Conservation (phyloP, 2,113 vertebrate species). For the Ophiodon elongatus region DNA sequence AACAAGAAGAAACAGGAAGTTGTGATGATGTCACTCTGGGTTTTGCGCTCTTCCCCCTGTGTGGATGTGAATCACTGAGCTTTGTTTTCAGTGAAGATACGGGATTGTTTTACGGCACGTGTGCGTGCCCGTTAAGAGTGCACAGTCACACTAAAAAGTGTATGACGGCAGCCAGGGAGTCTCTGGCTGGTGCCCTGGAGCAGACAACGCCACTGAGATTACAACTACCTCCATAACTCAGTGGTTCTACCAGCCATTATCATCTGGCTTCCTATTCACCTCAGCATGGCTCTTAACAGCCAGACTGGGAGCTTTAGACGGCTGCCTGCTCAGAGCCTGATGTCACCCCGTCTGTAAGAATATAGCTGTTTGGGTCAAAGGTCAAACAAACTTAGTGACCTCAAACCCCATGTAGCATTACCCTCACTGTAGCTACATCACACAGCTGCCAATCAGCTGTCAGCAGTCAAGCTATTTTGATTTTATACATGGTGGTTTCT, state of each 20-base stretch:
- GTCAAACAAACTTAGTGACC: slow-evolving; percentile 43
- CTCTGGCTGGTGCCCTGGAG: slow-evolving; percentile 57
- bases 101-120: slow-evolving; percentile 54
- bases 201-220: slow-evolving; percentile 65
- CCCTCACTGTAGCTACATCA: slow-evolving; percentile 4
- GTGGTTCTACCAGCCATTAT: slow-evolving; percentile 56
- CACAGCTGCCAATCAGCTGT: slow-evolving; percentile 14
- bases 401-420: slow-evolving; percentile 21
- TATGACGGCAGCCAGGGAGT: slow-evolving; percentile 71
- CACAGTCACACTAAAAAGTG: slow-evolving; percentile 43
- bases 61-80: slow-evolving; percentile 67
- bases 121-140: slow-evolving; percentile 18
- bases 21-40: slow-evolving; percentile 76
- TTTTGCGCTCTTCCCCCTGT: slow-evolving; percentile 64
- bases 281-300: slow-evolving; percentile 53
- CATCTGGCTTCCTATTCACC: slow-evolving; percentile 56
- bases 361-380: slow-evolving; percentile 42
- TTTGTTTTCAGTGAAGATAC: slow-evolving; percentile 67
- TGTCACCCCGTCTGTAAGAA: slow-evolving; percentile 55
- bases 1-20: slow-evolving; percentile 80
- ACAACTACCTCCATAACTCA: slow-evolving; percentile 67
- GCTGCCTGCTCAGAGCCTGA: slow-evolving; percentile 40
- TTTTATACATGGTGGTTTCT: slow-evolving; percentile 1
- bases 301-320: slow-evolving; percentile 54
- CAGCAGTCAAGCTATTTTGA: not conserved